Base-by-base conservation (phyloP, 2,888 invertebrate genomes). In the Cheilosia variabilis region DNA sequence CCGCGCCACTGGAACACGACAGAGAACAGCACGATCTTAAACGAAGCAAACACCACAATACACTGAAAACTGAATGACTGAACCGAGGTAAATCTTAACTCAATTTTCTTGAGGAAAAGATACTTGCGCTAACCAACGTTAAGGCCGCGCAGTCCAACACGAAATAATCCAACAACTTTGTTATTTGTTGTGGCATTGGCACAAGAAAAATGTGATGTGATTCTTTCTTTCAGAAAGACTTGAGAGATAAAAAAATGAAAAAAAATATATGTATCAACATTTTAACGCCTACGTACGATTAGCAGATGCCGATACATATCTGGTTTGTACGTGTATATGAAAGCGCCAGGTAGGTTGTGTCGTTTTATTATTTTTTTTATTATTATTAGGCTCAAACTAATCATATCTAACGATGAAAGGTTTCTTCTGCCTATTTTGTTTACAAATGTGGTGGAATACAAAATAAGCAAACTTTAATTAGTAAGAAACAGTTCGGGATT, bases 211-310 rank as follows among this genome's bases (percentile, higher is more conserved):
- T 72, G 19, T 81, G 76, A 76, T 86, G 86, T 86, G 86, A 81
- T 86, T 86, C 81, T 77, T 86, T 86, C 76, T 55, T 78, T 68
- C 78, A 31, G 63, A 78, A 79, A 77, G 80, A 86, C 76, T 81
- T 77, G 62, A 72, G 71, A 76, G 66, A 72, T 77, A 52, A 72
- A 81, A 72, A 66, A 72, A 62, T 63, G 52, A 65, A 66, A 75
- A 68, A 37, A 37, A 37, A 13, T 37, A 37, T 76, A 72, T 81
- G 68, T 86, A 86, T 86, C 86, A 86, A 72, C 81, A 86, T 86
- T 80, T 86, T 81, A 77, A 86, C 86, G 86, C 86, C 86, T 86
- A 86, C 86, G 80, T 86, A 84, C 80, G 75, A 75, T 80, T 75
- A 80, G 45, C 63, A 53, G 75, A 76, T 63, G 60, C 65, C 66